Conservation (phyloP, 1,140 invertebrate species). For the Oedothorax gibbosus region DNA sequence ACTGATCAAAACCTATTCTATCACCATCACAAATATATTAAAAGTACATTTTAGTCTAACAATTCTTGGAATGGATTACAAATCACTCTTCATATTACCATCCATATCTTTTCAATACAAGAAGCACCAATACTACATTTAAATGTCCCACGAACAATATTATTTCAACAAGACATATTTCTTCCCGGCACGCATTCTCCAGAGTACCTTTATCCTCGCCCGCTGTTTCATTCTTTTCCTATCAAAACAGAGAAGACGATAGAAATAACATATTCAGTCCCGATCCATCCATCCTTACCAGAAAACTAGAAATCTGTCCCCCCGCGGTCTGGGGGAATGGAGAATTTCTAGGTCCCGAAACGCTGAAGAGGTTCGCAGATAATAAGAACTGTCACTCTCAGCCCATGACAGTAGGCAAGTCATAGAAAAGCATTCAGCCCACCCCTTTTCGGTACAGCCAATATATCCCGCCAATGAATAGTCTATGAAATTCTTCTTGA, state of each 20-base stretch:
- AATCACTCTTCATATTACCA: no score
- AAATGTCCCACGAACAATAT: no score
- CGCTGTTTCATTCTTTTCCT: background rate
- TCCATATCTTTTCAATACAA: no score
- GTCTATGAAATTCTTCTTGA: background rate
- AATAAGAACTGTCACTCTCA: constrained; percentile 59
- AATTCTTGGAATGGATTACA: no score
- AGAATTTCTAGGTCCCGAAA: constrained; percentile 41
- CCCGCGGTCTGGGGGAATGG: background rate
- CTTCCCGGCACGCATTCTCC: no score
- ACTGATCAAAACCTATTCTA: no score
- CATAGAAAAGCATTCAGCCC: constrained; percentile 10
- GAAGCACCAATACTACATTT: no score
- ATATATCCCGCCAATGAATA: constrained; percentile 13
- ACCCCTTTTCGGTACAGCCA: background rate
- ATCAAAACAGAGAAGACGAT: background rate
- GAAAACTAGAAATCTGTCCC: constrained; percentile 13
- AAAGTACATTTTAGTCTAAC: no score
- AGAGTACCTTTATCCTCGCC: no score
- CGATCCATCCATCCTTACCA: background rate
- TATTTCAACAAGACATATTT: no score
- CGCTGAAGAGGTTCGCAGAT: constrained; percentile 43
- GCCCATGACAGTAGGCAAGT: constrained; percentile 29
- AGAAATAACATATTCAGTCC: background rate
- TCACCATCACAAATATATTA: no score